phyloP scores from a whole-genome alignment of 2,888 invertebrate genomes.

The Volucella bombylans region DNA sequence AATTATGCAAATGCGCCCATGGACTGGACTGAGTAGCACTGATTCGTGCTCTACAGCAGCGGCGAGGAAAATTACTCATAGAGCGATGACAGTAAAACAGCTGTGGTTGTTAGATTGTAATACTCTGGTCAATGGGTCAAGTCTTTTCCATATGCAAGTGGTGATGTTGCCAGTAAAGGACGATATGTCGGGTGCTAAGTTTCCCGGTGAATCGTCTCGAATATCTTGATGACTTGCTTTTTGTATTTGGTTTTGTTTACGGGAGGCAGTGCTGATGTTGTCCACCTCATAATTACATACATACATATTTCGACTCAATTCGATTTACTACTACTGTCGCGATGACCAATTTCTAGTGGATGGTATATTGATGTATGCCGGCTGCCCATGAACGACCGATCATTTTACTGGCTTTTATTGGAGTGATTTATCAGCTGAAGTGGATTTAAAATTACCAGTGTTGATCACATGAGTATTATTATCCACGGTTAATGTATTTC shows the following conservation, averaged over 20 bases:
- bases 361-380: constrained; percentile 33
- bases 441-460: constrained; percentile 80
- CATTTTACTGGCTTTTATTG: constrained; percentile 57
- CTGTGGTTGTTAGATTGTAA: constrained; percentile 62
- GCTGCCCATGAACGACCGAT: constrained; percentile 42
- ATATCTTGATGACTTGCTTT: constrained; percentile 63
- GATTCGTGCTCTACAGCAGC: constrained; percentile 59
- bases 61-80: constrained; percentile 70
- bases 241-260: constrained; percentile 67
- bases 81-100: constrained; percentile 69
- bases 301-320: constrained; percentile 82
- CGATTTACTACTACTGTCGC: constrained; percentile 81
- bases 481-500: constrained; percentile 54
- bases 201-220: constrained; percentile 62
- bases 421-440: constrained; percentile 79
- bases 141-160: constrained; percentile 71
- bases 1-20: constrained; percentile 49
- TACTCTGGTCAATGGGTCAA: constrained; percentile 72
- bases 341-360: constrained; percentile 51
- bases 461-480: constrained; percentile 79
- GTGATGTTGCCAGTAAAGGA: constrained; percentile 64
- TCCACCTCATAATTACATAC: constrained; percentile 79
- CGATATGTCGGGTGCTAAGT: constrained; percentile 62
- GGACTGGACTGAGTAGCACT: constrained; percentile 39
- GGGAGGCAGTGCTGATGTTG: constrained; percentile 28